phyloP scores from a whole-genome alignment of 2,888 invertebrate genomes.

The Gerris lacustris region DNA sequence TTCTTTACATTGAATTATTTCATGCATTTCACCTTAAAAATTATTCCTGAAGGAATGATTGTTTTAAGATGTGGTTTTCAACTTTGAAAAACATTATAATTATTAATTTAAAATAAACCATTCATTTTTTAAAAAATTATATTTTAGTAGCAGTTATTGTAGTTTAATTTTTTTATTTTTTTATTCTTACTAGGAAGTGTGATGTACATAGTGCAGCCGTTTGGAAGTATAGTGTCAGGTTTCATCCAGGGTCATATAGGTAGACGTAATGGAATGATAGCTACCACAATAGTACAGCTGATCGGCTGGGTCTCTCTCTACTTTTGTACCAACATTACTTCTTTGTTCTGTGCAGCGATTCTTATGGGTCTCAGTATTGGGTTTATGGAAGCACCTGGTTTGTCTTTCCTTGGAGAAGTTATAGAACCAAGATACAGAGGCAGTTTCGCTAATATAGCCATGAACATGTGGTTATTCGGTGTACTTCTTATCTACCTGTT shows the following conservation, averaged over 20 bases:
- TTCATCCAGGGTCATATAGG: slow-evolving; percentile 56
- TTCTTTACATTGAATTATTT: too few relatives aligned
- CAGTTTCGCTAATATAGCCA: slow-evolving; percentile 50
- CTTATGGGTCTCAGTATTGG: slow-evolving; percentile 56
- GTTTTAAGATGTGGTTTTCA: too few relatives aligned
- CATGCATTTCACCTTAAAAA: too few relatives aligned
- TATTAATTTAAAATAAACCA: too few relatives aligned
- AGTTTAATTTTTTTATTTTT: too few relatives aligned
- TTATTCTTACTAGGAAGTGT: slow-evolving; percentile 51
- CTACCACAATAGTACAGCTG: slow-evolving; percentile 59
- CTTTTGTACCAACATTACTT: slow-evolving; percentile 47
- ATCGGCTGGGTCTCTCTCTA: slow-evolving; percentile 60
- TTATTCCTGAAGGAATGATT: too few relatives aligned
- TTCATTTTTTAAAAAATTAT: too few relatives aligned
- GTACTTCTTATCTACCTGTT: slow-evolving; percentile 61
- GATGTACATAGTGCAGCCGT: slow-evolving; percentile 61
- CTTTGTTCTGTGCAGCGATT: slow-evolving; percentile 55
- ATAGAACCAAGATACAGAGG: slow-evolving; percentile 36
- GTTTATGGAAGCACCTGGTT: slow-evolving; percentile 63
- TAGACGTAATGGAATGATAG: slow-evolving; percentile 59
- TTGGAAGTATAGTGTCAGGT: slow-evolving; percentile 64
- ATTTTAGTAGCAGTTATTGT: too few relatives aligned
- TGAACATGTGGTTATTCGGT: slow-evolving; percentile 60
- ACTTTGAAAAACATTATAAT: too few relatives aligned
- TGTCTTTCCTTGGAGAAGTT: slow-evolving; percentile 74